Conservation (phyloP, 1,140 invertebrate species). For the Hypsibius dujardini region DNA sequence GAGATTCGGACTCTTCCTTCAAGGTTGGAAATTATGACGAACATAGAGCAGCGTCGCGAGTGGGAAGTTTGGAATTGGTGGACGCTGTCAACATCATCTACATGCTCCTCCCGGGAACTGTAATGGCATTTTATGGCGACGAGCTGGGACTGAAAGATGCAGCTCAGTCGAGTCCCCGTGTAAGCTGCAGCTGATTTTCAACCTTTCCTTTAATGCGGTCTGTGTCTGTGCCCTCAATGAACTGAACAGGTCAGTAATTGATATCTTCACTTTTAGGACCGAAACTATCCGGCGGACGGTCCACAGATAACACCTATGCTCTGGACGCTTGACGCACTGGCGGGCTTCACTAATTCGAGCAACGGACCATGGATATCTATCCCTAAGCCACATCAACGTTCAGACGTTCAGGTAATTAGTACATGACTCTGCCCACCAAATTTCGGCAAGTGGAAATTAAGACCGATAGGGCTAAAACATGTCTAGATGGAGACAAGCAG, state of each 20-base stretch:
- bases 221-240: no score
- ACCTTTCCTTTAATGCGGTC: no score
- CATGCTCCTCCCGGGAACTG: background rate
- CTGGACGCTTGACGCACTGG: background rate
- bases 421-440: no score
- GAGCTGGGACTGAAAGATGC: background rate
- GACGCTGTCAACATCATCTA: background rate
- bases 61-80: background rate
- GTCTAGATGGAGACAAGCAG: no score
- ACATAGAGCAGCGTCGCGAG: background rate
- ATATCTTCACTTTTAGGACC: no score
- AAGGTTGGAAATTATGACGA: background rate
- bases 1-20: background rate
- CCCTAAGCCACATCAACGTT: background rate
- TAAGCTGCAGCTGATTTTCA: background rate
- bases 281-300: background rate
- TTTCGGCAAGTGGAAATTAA: background rate
- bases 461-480: background rate
- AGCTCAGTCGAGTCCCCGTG: background rate
- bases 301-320: background rate
- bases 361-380: background rate
- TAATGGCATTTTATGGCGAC: conserved; percentile 3
- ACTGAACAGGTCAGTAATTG: no score
- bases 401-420: no score
- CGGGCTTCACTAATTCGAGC: background rate